Conservation (phyloP, 2,113 vertebrate genomes). For the Oxygymnocypris stewartii region DNA sequence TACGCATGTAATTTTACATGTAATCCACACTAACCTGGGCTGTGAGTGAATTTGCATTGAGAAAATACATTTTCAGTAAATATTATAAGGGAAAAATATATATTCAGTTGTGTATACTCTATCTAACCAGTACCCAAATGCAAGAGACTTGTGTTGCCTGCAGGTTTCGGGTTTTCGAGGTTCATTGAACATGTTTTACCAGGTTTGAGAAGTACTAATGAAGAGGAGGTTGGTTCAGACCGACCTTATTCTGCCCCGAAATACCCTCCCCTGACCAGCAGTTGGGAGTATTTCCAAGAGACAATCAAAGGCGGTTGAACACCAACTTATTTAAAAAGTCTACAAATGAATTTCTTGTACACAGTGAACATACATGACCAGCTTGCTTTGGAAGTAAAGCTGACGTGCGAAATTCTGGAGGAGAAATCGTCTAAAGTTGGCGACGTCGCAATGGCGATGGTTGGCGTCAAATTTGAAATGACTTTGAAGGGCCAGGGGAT, state of each 20-base stretch:
- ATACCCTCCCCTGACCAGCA: slow-evolving; percentile 71
- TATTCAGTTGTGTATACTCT: background rate
- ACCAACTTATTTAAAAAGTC: slow-evolving; percentile 15
- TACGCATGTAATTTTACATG: slow-evolving; percentile 45
- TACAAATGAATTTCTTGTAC: slow-evolving; percentile 1
- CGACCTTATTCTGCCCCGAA: background rate
- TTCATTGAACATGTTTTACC: slow-evolving; percentile 8
- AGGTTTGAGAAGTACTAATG: slow-evolving; percentile 16
- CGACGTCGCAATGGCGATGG: slow-evolving; percentile 26
- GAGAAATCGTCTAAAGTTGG: slow-evolving; percentile 9
- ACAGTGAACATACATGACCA: background rate
- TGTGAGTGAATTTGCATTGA: slow-evolving; percentile 54
- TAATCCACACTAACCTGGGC: slow-evolving; percentile 39
- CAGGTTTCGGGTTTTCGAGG: background rate
- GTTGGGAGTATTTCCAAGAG: slow-evolving; percentile 48
- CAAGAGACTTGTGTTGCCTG: slow-evolving; percentile 7
- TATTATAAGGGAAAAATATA: slow-evolving; percentile 35
- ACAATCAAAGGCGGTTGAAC: slow-evolving; percentile 3
- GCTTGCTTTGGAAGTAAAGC: slow-evolving; percentile 29
- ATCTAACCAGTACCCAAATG: slow-evolving; percentile 38
- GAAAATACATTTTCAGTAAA: slow-evolving; percentile 41
- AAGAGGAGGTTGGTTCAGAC: background rate
- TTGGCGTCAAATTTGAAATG: slow-evolving; percentile 53
- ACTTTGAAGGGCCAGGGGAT: slow-evolving; percentile 44
- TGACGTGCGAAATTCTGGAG: background rate